Percentiles rank a stretch among this genome's conserved stretches.
Evolutionary conservation across 2,888 invertebrate genomes (phyloP).

Genomic region (Perithous albicinctus): DNA sequence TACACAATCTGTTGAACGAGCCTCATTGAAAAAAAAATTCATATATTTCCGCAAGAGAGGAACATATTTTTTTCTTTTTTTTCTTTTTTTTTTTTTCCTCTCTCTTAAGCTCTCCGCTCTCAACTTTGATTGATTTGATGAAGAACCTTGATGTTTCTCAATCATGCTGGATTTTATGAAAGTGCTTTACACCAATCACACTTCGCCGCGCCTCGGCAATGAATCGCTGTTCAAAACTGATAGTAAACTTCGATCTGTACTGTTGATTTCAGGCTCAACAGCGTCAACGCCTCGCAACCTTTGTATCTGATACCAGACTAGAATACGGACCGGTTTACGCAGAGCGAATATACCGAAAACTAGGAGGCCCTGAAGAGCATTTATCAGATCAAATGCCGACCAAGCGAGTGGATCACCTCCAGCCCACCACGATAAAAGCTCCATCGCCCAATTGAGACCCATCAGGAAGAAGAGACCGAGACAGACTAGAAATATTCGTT

Average conservation of each 20-base stretch:
- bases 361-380: slow-evolving; percentile 89
- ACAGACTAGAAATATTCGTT: slow-evolving; percentile 85
- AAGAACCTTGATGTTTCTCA: not conserved
- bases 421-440: slow-evolving; percentile 89
- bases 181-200: slow-evolving; percentile 32
- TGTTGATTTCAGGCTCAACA: slow-evolving; percentile 74
- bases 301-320: slow-evolving; percentile 79
- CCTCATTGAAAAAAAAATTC: not conserved
- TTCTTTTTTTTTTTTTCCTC: not conserved
- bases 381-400: slow-evolving; percentile 89
- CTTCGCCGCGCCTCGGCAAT: slow-evolving; percentile 50
- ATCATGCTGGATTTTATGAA: too few relatives aligned
- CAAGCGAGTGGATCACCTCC: slow-evolving; percentile 86
- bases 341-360: slow-evolving; percentile 89
- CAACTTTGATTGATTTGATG: not conserved
- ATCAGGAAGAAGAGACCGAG: slow-evolving; percentile 88
- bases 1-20: slow-evolving; percentile 19
- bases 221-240: slow-evolving; percentile 75
- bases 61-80: not conserved
- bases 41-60: not conserved
- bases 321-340: slow-evolving; percentile 77
- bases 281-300: slow-evolving; percentile 74
- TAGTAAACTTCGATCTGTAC: slow-evolving; percentile 77
- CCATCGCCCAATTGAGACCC: slow-evolving; percentile 90
- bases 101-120: not conserved